Percentiles rank a stretch among this genome's conserved stretches.
Conservation (phyloP, 2,888 invertebrate genomes). For the Apantesis nais region DNA sequence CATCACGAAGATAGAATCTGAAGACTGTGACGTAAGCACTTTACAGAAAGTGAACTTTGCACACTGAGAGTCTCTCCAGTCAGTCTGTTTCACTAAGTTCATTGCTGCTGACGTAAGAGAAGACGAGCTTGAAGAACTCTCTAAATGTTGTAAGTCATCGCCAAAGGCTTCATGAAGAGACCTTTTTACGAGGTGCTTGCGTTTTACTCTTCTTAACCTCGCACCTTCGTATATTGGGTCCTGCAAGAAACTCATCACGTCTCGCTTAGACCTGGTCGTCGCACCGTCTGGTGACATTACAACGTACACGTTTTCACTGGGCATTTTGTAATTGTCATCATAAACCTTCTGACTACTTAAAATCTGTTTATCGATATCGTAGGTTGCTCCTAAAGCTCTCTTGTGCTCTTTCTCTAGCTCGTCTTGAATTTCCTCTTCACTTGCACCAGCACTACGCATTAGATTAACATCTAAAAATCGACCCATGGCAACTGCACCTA, state of each 20-base stretch:
- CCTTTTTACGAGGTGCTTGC: constrained; percentile 65
- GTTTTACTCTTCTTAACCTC: constrained; percentile 60
- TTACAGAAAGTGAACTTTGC: constrained; percentile 92
- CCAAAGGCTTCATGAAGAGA: constrained; percentile 73
- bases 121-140: constrained; percentile 58
- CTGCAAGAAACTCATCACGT: constrained; percentile 60
- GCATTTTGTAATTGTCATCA: constrained; percentile 83
- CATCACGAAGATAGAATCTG: constrained; percentile 90
- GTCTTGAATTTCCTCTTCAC: constrained; percentile 71
- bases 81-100: constrained; percentile 80
- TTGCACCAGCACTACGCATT: constrained; percentile 82
- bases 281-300: constrained; percentile 80
- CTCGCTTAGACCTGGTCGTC: constrained; percentile 68
- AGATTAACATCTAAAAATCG: constrained; percentile 88
- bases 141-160: constrained; percentile 74
- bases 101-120: constrained; percentile 75
- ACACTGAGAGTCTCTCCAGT: constrained; percentile 92
- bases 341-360: constrained; percentile 75
- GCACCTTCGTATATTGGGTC: constrained; percentile 59
- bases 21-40: constrained; percentile 88
- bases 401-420: constrained; percentile 85
- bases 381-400: constrained; percentile 77
- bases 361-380: constrained; percentile 76
- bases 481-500: constrained; percentile 93
- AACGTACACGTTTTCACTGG: constrained; percentile 82